phyloP scores from a whole-genome alignment of 2,888 invertebrate species.

The Priocnemis perturbator region DNA sequence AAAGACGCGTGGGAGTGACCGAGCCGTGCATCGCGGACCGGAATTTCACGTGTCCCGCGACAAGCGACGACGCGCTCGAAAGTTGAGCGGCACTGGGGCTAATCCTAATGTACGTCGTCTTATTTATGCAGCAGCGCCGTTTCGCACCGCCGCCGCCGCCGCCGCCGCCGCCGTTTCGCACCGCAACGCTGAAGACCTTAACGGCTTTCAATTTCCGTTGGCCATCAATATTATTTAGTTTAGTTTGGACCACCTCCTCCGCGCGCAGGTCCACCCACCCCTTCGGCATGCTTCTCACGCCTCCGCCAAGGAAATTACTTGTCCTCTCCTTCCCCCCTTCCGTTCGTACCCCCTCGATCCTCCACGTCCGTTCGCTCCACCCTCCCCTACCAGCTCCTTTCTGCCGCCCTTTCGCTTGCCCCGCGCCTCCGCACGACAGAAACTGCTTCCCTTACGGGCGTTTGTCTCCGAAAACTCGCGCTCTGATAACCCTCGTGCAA shows the following conservation, averaged over 20 bases:
- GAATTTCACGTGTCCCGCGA: no score
- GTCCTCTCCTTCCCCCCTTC: slow-evolving; percentile 62
- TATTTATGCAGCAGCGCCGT: slow-evolving; percentile 71
- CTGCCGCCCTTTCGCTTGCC: not conserved
- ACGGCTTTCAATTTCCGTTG: slow-evolving; percentile 75
- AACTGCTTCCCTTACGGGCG: slow-evolving; percentile 43
- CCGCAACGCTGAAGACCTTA: slow-evolving; percentile 70
- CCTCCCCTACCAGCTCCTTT: slow-evolving; percentile 11
- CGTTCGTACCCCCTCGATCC: slow-evolving; percentile 29
- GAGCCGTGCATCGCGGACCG: no score
- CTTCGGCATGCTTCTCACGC: slow-evolving; percentile 73
- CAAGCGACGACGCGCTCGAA: not conserved
- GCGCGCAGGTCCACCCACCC: slow-evolving; percentile 47
- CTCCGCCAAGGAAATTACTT: slow-evolving; percentile 74
- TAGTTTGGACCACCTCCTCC: slow-evolving; percentile 67
- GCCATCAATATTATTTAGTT: slow-evolving; percentile 76
- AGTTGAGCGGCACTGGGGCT: slow-evolving; percentile 62
- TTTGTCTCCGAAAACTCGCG: slow-evolving; percentile 46
- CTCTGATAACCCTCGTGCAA: slow-evolving; percentile 20
- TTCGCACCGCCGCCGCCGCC: slow-evolving; percentile 68
- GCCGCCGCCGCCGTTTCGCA: slow-evolving; percentile 66
- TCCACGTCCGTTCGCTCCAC: slow-evolving; percentile 2
- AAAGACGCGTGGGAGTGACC: no score
- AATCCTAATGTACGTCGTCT: slow-evolving; percentile 71
- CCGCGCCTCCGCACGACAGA: slow-evolving; percentile 1